Conservation (phyloP, 2,113 vertebrate species). For the Panthera tigris region DNA sequence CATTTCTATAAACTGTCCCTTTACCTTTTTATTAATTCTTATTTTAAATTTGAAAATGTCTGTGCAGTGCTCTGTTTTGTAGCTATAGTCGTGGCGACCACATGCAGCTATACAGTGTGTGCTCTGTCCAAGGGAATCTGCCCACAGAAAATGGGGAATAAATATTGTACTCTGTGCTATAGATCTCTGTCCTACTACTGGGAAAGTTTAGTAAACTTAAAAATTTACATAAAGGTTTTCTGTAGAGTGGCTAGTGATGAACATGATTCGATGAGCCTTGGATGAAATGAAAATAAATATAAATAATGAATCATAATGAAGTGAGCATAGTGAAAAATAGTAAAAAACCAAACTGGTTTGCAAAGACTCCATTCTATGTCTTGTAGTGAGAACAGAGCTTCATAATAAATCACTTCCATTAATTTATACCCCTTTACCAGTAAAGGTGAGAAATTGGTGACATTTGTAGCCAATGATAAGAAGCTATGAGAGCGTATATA, state of each 20-base stretch:
- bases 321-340: neutral
- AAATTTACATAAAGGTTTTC: neutral
- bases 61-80: neutral
- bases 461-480: neutral
- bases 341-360: neutral
- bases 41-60: neutral
- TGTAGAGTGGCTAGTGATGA: neutral
- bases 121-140: neutral
- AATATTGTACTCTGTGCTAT: neutral
- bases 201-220: neutral
- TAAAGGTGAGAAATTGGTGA: neutral
- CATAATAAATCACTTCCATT: neutral
- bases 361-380: neutral
- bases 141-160: neutral
- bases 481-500: neutral
- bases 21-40: neutral
- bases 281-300: neutral
- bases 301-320: neutral
- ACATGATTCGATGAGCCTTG: neutral
- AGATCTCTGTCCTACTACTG: neutral
- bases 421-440: neutral
- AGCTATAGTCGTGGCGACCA: accelerated
- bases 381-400: neutral
- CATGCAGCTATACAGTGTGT: neutral
- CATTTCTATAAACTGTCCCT: neutral